phyloP scores from a whole-genome alignment of 2,888 invertebrate species.

The Osmoderma eremita region DNA sequence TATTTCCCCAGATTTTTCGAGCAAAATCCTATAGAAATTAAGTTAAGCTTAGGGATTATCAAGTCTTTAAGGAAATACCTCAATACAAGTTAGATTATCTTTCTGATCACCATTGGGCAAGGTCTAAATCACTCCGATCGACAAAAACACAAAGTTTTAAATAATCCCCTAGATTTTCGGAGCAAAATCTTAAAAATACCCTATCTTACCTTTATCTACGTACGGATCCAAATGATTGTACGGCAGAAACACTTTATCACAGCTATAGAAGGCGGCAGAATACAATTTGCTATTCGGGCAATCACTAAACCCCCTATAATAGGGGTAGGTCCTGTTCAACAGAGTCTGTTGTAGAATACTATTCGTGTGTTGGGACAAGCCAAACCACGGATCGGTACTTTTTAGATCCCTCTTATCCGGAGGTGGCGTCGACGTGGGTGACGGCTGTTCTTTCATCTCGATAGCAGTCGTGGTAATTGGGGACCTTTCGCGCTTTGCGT shows the following conservation, averaged over 20 bases:
- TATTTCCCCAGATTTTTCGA: too few relatives aligned
- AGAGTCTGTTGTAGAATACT: slow-evolving; percentile 53
- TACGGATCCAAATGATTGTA: slow-evolving; percentile 46
- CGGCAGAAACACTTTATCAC: slow-evolving; percentile 46
- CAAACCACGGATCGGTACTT: slow-evolving; percentile 32
- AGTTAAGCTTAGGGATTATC: too few relatives aligned
- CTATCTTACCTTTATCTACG: slow-evolving; percentile 47
- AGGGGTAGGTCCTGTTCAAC: slow-evolving; percentile 47
- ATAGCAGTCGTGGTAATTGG: too few relatives aligned
- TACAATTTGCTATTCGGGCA: slow-evolving; percentile 45
- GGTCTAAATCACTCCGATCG: too few relatives aligned
- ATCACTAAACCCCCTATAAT: slow-evolving; percentile 44
- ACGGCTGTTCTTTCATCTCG: slow-evolving; percentile 18
- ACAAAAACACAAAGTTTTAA: too few relatives aligned
- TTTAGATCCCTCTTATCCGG: slow-evolving; percentile 16
- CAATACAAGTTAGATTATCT: too few relatives aligned
- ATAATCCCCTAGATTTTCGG: too few relatives aligned
- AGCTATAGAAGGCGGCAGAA: slow-evolving; percentile 39
- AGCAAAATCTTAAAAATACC: background rate
- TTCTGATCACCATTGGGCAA: too few relatives aligned
- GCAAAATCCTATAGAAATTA: too few relatives aligned
- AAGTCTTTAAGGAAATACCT: too few relatives aligned
- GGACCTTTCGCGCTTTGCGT: slow-evolving; percentile 23
- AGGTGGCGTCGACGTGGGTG: slow-evolving; percentile 19
- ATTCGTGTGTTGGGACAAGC: slow-evolving; percentile 37